Conservation (phyloP, 64 coral and sea anemone species). For the Actinia equina region DNA sequence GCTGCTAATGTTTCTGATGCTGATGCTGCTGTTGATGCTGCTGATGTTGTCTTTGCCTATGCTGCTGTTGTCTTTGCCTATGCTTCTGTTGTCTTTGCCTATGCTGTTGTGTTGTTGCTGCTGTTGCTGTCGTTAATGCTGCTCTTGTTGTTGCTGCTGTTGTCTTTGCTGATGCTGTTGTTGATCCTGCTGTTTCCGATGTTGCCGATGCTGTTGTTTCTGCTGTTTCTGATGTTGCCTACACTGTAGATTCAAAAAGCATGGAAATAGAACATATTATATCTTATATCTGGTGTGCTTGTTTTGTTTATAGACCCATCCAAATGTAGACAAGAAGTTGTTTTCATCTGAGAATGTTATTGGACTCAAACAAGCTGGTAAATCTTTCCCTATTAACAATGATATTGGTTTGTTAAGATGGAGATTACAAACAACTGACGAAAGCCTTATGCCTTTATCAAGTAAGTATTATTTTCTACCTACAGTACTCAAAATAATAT, state of each 20-base stretch:
- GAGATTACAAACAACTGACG: conserved; percentile 85
- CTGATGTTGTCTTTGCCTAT: too few relatives aligned
- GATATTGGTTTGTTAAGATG: conserved; percentile 92
- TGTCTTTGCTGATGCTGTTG: too few relatives aligned
- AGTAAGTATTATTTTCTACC: conserved; percentile 40
- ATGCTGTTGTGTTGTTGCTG: too few relatives aligned
- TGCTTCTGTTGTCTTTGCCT: too few relatives aligned
- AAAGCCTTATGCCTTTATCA: conserved; percentile 88
- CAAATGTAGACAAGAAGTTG: conserved; percentile 94
- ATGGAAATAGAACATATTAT: background rate
- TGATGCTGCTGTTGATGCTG: too few relatives aligned
- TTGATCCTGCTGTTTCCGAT: background rate
- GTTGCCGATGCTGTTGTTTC: background rate
- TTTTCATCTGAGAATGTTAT: conserved; percentile 78
- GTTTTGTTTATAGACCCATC: conserved; percentile 70
- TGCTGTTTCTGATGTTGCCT: background rate
- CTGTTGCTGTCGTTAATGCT: background rate
- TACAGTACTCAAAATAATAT: too few relatives aligned
- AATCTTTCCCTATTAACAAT: conserved; percentile 83
- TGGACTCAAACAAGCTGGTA: conserved; percentile 85
- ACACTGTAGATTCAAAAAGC: background rate
- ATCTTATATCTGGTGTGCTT: background rate
- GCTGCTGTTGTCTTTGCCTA: too few relatives aligned
- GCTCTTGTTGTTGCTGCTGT: too few relatives aligned
- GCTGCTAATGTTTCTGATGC: too few relatives aligned